These are phyloP conservation scores for Pedionomus torquatus DNA, from an alignment of 2,113 vertebrate genomes.

Conservation along the genomic window DNA sequence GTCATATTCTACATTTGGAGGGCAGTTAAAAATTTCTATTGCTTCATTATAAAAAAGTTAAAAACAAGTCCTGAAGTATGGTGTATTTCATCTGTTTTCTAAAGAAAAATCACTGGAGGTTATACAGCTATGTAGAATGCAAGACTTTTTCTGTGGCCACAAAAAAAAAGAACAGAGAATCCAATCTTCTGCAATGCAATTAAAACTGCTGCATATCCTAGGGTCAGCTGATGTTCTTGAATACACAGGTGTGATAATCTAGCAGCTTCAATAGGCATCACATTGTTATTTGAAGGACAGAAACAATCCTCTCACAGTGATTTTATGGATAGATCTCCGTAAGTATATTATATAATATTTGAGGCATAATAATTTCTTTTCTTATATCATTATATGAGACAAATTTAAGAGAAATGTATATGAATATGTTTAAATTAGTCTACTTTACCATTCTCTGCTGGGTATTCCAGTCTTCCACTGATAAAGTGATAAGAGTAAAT, in stretches of 20 bases:
- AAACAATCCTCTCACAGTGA: not conserved
- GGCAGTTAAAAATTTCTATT: not conserved
- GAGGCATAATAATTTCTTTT: not conserved
- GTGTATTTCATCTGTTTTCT: not conserved
- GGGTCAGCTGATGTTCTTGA: not conserved
- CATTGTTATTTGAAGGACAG: rapidly evolving
- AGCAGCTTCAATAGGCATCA: not conserved
- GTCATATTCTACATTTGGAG: not conserved
- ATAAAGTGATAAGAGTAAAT: not conserved
- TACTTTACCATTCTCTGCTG: not conserved
- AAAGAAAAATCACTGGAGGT: not conserved
- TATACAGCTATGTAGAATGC: not conserved
- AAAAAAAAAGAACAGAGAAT: not conserved
- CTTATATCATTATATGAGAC: not conserved
- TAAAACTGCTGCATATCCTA: not conserved
- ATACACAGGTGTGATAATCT: not conserved
- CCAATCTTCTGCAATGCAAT: not conserved
- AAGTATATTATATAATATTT: not conserved
- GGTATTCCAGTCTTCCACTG: not conserved
- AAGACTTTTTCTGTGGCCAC: not conserved
- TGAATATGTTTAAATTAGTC: not conserved
- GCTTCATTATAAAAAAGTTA: not conserved
- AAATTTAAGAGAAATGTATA: not conserved
- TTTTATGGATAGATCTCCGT: not conserved
- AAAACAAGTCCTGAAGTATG: not conserved